Conservation (phyloP, 2,888 invertebrate genomes). For the Leptura quadrifasciata region DNA sequence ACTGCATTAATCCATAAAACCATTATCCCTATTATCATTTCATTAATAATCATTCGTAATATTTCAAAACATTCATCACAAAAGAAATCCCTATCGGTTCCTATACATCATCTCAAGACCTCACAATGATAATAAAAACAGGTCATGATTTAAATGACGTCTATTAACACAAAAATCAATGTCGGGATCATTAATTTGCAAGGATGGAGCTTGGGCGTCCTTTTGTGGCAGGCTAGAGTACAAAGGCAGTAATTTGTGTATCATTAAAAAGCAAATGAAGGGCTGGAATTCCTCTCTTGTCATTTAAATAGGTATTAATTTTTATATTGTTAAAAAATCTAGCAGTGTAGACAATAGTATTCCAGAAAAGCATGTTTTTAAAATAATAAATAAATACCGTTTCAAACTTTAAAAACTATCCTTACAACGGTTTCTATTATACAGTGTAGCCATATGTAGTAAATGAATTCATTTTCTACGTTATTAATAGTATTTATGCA, state of each 20-base stretch:
- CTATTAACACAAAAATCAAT: slow-evolving; percentile 31
- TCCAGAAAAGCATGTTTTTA: no score
- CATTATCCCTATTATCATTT: neutral
- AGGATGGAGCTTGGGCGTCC: neutral
- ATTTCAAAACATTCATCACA: slow-evolving; percentile 15
- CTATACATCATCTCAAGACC: slow-evolving; percentile 21
- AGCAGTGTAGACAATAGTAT: no score
- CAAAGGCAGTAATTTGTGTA: neutral
- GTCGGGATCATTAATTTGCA: slow-evolving; percentile 14
- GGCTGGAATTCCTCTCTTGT: neutral
- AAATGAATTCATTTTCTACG: no score
- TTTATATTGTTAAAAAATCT: neutral
- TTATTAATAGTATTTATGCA: no score
- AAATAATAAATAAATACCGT: no score
- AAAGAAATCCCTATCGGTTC: slow-evolving; percentile 1
- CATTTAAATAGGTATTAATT: neutral
- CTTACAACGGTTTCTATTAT: no score
- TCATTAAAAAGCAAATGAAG: no score
- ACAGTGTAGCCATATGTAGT: no score
- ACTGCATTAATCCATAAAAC: neutral
- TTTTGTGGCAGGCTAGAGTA: neutral
- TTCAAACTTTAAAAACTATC: no score
- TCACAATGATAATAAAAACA: slow-evolving; percentile 34
- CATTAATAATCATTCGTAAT: neutral
- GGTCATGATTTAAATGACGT: slow-evolving; percentile 28